Evolutionary conservation across 2,113 vertebrate species (phyloP).

Genomic region (Halcyon senegalensis): DNA sequence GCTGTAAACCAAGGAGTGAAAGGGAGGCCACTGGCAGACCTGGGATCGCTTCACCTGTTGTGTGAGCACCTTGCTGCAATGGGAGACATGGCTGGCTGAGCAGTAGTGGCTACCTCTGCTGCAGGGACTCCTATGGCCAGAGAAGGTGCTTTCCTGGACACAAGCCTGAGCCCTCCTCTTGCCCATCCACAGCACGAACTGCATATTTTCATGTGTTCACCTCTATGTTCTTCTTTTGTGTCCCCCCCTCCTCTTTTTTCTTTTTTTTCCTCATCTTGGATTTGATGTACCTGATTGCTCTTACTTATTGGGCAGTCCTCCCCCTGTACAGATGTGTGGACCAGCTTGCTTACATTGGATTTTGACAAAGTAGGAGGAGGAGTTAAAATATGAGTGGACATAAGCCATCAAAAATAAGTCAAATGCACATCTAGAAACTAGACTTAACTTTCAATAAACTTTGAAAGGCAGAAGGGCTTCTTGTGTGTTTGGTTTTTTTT

Average conservation of each 20-base stretch:
- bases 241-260: neutral
- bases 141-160: neutral
- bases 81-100: neutral
- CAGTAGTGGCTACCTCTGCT: neutral
- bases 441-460: neutral
- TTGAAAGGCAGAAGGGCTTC: neutral
- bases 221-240: neutral
- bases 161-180: neutral
- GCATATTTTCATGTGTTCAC: neutral
- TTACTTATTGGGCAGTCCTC: neutral
- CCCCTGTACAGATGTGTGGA: neutral
- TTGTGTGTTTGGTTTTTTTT: neutral
- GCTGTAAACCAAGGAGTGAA: neutral
- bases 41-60: neutral
- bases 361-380: neutral
- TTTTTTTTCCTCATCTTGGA: neutral
- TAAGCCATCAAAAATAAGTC: neutral
- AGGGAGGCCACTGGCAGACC: neutral
- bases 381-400: neutral
- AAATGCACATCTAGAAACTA: neutral
- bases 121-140: neutral
- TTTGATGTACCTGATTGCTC: neutral
- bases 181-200: neutral
- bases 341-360: neutral
- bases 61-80: rapidly evolving